Base-by-base conservation (phyloP, 2,888 invertebrate genomes). In the Cheilosia vernalis region DNA sequence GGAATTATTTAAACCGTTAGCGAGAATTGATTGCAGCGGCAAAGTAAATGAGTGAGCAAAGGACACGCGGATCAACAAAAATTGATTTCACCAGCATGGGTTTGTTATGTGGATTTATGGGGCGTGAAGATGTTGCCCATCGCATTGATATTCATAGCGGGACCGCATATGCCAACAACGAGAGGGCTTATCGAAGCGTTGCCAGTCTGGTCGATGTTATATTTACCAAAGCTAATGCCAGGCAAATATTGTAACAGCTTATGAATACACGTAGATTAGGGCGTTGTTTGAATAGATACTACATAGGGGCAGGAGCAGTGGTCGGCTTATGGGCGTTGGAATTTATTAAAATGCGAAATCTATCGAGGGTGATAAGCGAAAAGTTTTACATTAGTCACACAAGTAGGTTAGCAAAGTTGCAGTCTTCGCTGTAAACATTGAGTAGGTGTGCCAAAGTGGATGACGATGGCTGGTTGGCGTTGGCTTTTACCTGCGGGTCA, bases 191-290 rank as follows among this genome's bases (percentile, higher is more conserved):
- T 69, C 56, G 37, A n/a, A 67, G 55, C n/a, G 64, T 15, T 78
- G 21, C 9, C n/a, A 27, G 37, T 19, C 27, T 4, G 30, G 51
- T 19, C 10, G n/a, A 42, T 58, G 33, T 3, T 61, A n/a, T 60
- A 44, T 58, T 82, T 70, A 63, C 24, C 47, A 49, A 61, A 44
- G 60, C 55, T 67, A 63, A 81, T 81, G 58, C 55, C 63, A 17
- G 17, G 33, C 81, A 81, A 78, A 78, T 61, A 66, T 55, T 78
- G 55, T 72, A 82, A 66, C 70, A 82, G 70, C 70, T 83, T 83
- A 72, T 78, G 56, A 70, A 66, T 73, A n/a, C 42, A 19, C 42
- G 13, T 15, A 13, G 24, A 60, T 51, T 73, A 42, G 33, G 73
- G 64, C 27, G 44, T 69, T 44, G 33, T 70, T 69, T 70, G 60